Evolutionary conservation across 1,140 invertebrate genomes (phyloP), one percentile per base, ranked within the genome.

Genomic region (Pinna nobilis): DNA sequence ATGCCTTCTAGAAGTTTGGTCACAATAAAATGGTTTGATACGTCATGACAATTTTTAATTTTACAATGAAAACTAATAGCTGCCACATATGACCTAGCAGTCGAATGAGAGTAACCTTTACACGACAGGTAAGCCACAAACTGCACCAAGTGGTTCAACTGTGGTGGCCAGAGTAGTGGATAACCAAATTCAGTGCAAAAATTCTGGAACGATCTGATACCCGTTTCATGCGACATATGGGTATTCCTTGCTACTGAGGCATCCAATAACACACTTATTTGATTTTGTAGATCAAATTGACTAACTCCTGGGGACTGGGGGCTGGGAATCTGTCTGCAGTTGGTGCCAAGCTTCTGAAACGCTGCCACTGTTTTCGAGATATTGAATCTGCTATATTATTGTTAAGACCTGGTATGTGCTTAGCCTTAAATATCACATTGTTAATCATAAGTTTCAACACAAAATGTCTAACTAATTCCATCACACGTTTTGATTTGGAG

Each of bases 291-390:
- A 57, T 28, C 25, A 32, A 18, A 30, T 37, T 28, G 3, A 55
- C 37, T n/a, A 60, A 60, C 13, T 9, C 7, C 13, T 13, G 13
- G 55, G 66, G 66, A 2, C 5, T 13, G 3, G 50, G 20, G 6
- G 32, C 25, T 61, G 30, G 67, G 18, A 15, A 9, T 1, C 5
- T 7, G 6, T 50, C 18, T 28, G 67, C 57, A 3, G 13, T 35
- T 50, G 67, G 69, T 49, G 49, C 63, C 41, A 73, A 23, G 2
- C 51, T 39, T 32, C 70, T 15, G 51, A 73, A 73, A 9, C 41
- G 30, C 9, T 41, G 13, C 70, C 61, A 73, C 49, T 73, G 61
- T 28, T 55, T 18, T 20, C 70, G 70, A 73, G 70, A 73, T 32
- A 73, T 51, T 35, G 63, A 28, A 28, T 73, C 70, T 9, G 51